These are phyloP conservation scores for Lateolabrax maculatus DNA, from an alignment of 2,797 vertebrate species.

Conservation along the genomic window DNA sequence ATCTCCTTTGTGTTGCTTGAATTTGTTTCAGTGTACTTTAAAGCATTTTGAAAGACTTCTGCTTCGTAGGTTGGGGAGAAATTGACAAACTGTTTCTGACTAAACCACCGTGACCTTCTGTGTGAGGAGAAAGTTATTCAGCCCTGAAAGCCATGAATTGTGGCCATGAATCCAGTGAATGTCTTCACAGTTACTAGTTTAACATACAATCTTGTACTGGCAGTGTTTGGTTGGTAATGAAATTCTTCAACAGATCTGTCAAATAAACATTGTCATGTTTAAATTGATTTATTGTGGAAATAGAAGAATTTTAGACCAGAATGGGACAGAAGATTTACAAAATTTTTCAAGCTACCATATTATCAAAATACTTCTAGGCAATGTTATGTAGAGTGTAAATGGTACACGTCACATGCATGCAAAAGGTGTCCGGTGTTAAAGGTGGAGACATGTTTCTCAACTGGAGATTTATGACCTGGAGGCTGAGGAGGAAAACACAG, in stretches of 20 bases:
- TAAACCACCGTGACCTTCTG: background rate
- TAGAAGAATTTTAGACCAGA: background rate
- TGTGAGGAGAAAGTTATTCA: background rate
- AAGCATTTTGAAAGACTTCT: conserved; percentile 3
- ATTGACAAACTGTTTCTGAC: background rate
- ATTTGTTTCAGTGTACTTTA: background rate
- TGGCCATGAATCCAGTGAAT: conserved; percentile 2
- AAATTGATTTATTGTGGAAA: background rate
- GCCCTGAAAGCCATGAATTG: background rate
- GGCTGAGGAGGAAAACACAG: conserved; percentile 11
- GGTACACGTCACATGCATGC: background rate
- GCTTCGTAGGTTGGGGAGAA: background rate
- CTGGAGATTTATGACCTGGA: conserved; percentile 15
- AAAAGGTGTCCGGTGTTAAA: background rate
- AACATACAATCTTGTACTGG: background rate
- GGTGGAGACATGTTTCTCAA: conserved; percentile 7
- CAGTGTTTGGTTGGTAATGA: background rate
- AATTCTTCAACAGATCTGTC: background rate
- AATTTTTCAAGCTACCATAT: background rate
- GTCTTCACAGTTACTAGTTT: background rate
- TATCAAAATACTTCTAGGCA: background rate
- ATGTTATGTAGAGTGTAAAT: too few relatives aligned
- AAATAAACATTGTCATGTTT: too few relatives aligned
- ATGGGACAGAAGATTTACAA: background rate
- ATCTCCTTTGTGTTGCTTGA: background rate